phyloP scores from a whole-genome alignment of 2,888 invertebrate species.

The Drepanosiphum platanoidis region DNA sequence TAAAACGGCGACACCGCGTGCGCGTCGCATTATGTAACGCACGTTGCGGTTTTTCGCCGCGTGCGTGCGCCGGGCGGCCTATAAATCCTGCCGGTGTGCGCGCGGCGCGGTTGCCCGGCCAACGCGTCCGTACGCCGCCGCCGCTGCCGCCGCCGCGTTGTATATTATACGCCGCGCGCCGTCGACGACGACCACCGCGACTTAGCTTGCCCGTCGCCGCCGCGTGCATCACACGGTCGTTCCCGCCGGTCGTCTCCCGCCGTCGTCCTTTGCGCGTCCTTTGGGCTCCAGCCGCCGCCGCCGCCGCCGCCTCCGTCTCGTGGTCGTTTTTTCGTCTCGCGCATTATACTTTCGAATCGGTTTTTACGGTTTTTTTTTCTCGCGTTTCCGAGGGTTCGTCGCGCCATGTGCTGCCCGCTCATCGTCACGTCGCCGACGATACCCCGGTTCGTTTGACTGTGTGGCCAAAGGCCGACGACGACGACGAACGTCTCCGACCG shows the following conservation, averaged over 20 bases:
- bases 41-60: too few species aligned
- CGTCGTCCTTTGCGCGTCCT: neutral
- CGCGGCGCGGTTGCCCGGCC: constrained; percentile 58
- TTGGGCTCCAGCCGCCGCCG: neutral
- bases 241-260: constrained; percentile 12
- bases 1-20: constrained; percentile 22
- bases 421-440: neutral
- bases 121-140: constrained; percentile 49
- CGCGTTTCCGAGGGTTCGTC: neutral
- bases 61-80: constrained; percentile 4
- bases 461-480: too few species aligned
- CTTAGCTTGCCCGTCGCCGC: constrained; percentile 55
- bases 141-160: neutral
- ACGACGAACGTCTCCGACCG: too few species aligned
- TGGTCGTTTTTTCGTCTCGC: neutral
- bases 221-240: constrained; percentile 58
- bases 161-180: neutral
- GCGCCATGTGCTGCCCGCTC: neutral
- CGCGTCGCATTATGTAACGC: neutral
- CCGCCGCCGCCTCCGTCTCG: neutral
- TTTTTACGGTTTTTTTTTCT: neutral
- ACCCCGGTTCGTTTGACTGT: neutral
- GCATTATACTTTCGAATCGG: neutral
- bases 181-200: neutral
- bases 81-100: neutral